Evolutionary conservation across 1,140 invertebrate genomes (phyloP).

Genomic region (Triops cancriformis): DNA sequence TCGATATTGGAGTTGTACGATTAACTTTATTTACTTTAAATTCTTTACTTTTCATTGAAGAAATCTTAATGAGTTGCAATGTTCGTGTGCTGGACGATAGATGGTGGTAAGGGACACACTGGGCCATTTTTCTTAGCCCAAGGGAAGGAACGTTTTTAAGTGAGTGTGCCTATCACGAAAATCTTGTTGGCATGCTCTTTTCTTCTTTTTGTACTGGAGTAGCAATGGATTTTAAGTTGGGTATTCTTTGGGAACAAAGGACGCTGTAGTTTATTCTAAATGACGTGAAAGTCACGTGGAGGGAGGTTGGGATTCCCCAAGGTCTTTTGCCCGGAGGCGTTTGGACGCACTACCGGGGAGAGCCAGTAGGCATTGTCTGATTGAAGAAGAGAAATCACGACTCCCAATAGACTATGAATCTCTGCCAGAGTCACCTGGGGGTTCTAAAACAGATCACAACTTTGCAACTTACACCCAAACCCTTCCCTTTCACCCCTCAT

Average conservation of each 20-base stretch:
- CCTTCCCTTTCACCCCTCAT: too few relatives aligned
- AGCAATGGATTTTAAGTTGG: background rate
- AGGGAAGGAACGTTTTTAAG: too few relatives aligned
- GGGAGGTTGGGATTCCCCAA: background rate
- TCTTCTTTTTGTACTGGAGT: too few relatives aligned
- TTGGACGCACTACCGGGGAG: background rate
- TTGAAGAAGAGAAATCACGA: constrained; percentile 14
- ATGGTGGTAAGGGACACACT: too few relatives aligned
- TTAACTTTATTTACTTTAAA: too few relatives aligned
- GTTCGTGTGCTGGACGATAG: too few relatives aligned
- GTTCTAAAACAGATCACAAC: constrained; percentile 14
- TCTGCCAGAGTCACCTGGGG: constrained; percentile 11
- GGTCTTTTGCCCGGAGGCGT: background rate
- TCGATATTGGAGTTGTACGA: too few relatives aligned
- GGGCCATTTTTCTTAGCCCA: too few relatives aligned
- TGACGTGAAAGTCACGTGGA: constrained; percentile 12
- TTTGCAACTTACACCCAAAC: constrained; percentile 1
- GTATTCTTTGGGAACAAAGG: background rate
- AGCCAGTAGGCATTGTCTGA: background rate
- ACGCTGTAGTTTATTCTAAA: background rate
- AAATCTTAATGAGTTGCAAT: too few relatives aligned
- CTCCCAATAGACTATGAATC: constrained; percentile 6
- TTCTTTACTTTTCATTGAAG: too few relatives aligned
- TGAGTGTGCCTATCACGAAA: too few relatives aligned
- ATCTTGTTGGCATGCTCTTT: too few relatives aligned